Evolutionary conservation across 2,888 invertebrate species (phyloP).

Genomic region (Onchidella celtica): DNA sequence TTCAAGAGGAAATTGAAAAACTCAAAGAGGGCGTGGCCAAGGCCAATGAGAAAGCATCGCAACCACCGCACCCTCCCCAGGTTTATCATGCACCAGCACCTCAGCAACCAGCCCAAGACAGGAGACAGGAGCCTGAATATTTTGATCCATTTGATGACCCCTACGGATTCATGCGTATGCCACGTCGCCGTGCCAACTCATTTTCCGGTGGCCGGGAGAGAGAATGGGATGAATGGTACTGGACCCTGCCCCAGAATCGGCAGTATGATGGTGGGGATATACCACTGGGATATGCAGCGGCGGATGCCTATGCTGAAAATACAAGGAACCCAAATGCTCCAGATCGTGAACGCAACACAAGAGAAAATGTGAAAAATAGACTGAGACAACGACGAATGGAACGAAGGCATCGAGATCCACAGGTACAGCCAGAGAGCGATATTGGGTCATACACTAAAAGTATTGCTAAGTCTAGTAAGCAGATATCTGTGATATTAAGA

Average conservation of each 20-base stretch:
- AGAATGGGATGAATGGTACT: slow-evolving; percentile 70
- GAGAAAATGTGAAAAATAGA: slow-evolving; percentile 27
- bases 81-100: slow-evolving; percentile 45
- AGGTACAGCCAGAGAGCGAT: too few relatives aligned
- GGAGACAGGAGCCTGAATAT: slow-evolving; percentile 64
- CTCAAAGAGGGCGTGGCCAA: slow-evolving; percentile 66
- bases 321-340: neutral
- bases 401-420: slow-evolving; percentile 4
- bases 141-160: slow-evolving; percentile 74
- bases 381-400: slow-evolving; percentile 32
- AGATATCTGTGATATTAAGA: too few relatives aligned
- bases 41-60: slow-evolving; percentile 61
- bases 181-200: slow-evolving; percentile 71
- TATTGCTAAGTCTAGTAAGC: too few relatives aligned
- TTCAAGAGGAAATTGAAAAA: slow-evolving; percentile 70
- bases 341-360: neutral
- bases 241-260: slow-evolving; percentile 63
- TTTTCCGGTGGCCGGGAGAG: slow-evolving; percentile 70
- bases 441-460: too few relatives aligned
- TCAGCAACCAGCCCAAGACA: slow-evolving; percentile 51
- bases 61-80: slow-evolving; percentile 44
- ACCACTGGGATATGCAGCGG: slow-evolving; percentile 73
- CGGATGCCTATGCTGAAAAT: slow-evolving; percentile 64
- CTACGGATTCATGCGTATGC: slow-evolving; percentile 73
- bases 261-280: slow-evolving; percentile 65